These are phyloP conservation scores for Grammomys surdaster DNA, from an alignment of 2,113 vertebrate species.

Conservation along the genomic window DNA sequence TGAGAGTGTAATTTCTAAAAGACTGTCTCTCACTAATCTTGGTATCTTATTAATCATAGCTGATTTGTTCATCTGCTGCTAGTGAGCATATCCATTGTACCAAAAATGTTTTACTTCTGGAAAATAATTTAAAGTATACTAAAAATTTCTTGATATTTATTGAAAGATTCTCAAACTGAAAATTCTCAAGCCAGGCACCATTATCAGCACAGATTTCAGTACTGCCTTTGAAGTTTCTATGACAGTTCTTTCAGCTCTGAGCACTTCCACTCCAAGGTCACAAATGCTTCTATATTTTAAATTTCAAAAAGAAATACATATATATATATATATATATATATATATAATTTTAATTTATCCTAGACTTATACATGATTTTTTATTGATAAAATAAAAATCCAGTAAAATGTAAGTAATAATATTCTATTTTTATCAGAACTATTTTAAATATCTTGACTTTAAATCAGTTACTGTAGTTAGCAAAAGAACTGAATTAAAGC, in stretches of 20 bases:
- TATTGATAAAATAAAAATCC: not conserved
- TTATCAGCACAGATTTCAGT: no score
- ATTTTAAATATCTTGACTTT: not conserved
- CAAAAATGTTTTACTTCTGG: not conserved
- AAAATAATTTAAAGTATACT: not conserved
- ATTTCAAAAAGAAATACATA: not conserved
- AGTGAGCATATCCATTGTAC: not conserved
- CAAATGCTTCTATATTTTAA: not conserved
- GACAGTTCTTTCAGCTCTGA: not conserved
- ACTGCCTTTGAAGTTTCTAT: not conserved
- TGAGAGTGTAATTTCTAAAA: not conserved
- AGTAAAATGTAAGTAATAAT: not conserved
- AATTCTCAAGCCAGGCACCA: not conserved
- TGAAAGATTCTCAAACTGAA: not conserved
- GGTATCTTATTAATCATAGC: not conserved
- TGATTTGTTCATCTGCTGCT: not conserved
- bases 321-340: no score
- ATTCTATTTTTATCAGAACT: not conserved
- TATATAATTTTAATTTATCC: not conserved
- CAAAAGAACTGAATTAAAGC: not conserved
- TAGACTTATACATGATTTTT: not conserved
- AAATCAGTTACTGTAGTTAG: not conserved
- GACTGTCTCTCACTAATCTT: not conserved
- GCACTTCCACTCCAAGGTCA: not conserved
- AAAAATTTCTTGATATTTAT: not conserved